Percentiles rank a stretch among this genome's conserved stretches.
phyloP scores from a whole-genome alignment of 2,888 invertebrate genomes.

The Acleris emargana region DNA sequence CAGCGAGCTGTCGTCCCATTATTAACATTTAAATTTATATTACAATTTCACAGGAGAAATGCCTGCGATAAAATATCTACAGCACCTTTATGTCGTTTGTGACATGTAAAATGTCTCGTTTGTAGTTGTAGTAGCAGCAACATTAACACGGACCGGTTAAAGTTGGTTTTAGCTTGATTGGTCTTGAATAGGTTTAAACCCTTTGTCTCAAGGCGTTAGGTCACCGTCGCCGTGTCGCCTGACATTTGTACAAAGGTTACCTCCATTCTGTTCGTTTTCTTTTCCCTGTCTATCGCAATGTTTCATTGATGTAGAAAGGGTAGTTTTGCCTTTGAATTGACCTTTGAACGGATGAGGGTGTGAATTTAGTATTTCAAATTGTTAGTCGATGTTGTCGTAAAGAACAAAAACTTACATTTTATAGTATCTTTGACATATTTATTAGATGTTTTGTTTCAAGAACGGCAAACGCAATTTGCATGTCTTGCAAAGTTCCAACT shows the following conservation, averaged over 20 bases:
- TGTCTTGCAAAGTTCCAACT: slow-evolving; percentile 8
- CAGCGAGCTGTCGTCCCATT: slow-evolving; percentile 66
- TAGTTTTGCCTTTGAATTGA: slow-evolving; percentile 68
- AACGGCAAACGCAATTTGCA: slow-evolving; percentile 9
- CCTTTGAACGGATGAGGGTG: slow-evolving; percentile 61
- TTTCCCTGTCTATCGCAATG: slow-evolving; percentile 72
- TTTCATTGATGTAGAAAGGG: slow-evolving; percentile 72
- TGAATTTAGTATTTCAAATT: slow-evolving; percentile 33
- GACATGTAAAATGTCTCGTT: slow-evolving; percentile 56
- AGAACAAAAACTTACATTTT: not conserved
- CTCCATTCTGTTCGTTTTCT: slow-evolving; percentile 72
- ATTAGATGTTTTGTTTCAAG: not conserved
- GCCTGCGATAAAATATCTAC: slow-evolving; percentile 63
- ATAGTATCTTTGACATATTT: not conserved
- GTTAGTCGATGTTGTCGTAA: not conserved
- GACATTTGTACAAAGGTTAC: slow-evolving; percentile 82
- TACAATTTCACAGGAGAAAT: slow-evolving; percentile 65
- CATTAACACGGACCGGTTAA: slow-evolving; percentile 53
- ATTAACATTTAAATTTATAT: slow-evolving; percentile 74
- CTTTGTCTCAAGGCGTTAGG: slow-evolving; percentile 79
- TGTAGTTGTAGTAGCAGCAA: slow-evolving; percentile 41
- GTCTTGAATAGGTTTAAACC: slow-evolving; percentile 70
- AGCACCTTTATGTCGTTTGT: slow-evolving; percentile 61
- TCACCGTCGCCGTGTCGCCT: slow-evolving; percentile 69
- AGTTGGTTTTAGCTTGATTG: slow-evolving; percentile 59